These are phyloP conservation scores for Trochalopteron elliotii DNA, from an alignment of 2,113 vertebrate genomes.

Conservation along the genomic window DNA sequence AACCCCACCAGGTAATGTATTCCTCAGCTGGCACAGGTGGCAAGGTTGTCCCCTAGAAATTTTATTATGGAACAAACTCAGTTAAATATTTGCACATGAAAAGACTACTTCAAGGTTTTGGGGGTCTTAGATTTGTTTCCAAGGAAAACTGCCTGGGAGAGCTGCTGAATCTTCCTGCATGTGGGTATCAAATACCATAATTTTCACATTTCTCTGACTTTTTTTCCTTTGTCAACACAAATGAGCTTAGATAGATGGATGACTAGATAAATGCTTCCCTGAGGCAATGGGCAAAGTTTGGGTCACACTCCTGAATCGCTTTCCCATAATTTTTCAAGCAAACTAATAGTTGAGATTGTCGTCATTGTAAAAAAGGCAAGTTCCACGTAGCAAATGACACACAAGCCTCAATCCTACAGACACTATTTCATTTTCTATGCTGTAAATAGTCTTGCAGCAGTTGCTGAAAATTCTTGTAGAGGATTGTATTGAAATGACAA, in stretches of 20 bases:
- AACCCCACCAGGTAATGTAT: constrained; percentile 75
- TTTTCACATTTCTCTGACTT: neutral
- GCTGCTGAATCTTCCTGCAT: constrained; percentile 19
- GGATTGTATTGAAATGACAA: neutral
- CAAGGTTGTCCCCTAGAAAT: constrained; percentile 74
- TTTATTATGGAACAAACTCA: constrained; percentile 71
- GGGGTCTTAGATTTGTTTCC: constrained; percentile 53
- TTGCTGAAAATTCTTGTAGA: neutral
- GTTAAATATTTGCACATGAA: constrained; percentile 73
- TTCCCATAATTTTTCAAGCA: constrained; percentile 14
- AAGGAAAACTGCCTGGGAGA: constrained; percentile 32
- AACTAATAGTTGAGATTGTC: neutral
- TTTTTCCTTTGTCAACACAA: neutral
- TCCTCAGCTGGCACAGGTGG: constrained; percentile 58
- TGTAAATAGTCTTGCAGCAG: neutral
- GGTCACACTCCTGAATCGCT: constrained; percentile 10
- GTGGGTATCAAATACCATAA: neutral
- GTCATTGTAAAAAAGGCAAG: neutral
- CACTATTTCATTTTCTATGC: neutral
- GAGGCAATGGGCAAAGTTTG: constrained; percentile 24
- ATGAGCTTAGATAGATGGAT: neutral
- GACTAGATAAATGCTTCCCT: neutral
- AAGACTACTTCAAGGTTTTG: constrained; percentile 69
- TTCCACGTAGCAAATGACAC: neutral
- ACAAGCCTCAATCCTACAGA: neutral